These are phyloP conservation scores for Pyrrhia umbra DNA, from an alignment of 2,888 invertebrate genomes.

Conservation along the genomic window DNA sequence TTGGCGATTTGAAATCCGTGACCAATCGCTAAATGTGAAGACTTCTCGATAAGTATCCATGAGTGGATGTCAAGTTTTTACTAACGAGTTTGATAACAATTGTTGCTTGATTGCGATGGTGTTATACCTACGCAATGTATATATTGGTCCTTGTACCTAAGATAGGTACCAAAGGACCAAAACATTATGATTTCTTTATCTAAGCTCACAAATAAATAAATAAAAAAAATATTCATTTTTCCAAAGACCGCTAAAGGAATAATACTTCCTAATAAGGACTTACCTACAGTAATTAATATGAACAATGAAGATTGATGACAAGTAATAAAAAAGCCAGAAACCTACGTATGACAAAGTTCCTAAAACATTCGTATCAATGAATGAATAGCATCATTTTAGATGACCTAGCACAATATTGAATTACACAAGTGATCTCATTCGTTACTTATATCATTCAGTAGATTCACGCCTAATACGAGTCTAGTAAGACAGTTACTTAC, in stretches of 20 bases:
- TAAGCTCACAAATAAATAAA: not conserved
- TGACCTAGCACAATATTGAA: constrained; percentile 57
- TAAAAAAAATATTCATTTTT: not conserved
- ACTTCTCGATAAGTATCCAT: constrained; percentile 21
- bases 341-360: constrained; percentile 19
- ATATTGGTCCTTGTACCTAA: not conserved
- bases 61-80: constrained; percentile 3
- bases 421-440: constrained; percentile 53
- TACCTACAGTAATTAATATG: not conserved
- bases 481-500: not conserved
- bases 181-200: not conserved
- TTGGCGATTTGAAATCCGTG: constrained; percentile 34
- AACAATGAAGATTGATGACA: constrained; percentile 9
- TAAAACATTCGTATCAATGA: constrained; percentile 48
- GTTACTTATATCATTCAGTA: constrained; percentile 10
- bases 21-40: constrained; percentile 46
- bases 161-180: not conserved
- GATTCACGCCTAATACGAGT: not conserved
- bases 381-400: constrained; percentile 16
- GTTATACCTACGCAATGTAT: too few species aligned
- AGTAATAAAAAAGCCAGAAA: constrained; percentile 6
- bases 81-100: constrained; percentile 2
- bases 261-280: constrained; percentile 4
- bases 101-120: constrained; percentile 13
- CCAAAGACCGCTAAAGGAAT: not conserved